phyloP scores from a whole-genome alignment of 2,113 vertebrate species.

The Colinus virginianus region DNA sequence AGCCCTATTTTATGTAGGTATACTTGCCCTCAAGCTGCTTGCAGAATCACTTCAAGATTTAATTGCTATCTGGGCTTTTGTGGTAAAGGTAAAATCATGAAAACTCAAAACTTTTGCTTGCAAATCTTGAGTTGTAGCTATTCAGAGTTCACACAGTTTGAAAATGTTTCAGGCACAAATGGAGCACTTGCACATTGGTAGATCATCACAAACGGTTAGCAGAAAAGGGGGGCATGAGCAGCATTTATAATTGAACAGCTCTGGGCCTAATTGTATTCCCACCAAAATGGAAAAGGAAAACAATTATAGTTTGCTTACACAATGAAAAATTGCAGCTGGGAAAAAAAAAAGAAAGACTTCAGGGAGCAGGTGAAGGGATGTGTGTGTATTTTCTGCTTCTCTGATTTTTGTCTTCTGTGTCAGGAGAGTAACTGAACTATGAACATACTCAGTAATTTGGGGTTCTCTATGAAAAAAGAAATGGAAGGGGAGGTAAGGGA shows the following conservation, averaged over 20 bases:
- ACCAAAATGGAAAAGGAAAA: not conserved
- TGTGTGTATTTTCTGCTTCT: not conserved
- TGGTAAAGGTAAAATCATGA: not conserved
- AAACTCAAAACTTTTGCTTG: not conserved
- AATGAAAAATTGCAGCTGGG: not conserved
- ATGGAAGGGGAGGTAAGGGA: no score
- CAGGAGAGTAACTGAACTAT: not conserved
- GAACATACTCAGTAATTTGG: not conserved
- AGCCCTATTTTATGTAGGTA: not conserved
- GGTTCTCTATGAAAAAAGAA: not conserved
- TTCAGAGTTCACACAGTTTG: not conserved
- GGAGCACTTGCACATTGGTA: not conserved
- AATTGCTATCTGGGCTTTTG: not conserved
- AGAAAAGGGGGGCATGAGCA: not conserved
- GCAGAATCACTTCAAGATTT: not conserved
- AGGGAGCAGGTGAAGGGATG: not conserved
- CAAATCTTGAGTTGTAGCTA: not conserved
- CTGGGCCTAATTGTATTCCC: not conserved
- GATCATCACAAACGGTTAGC: not conserved
- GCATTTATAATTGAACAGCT: not conserved
- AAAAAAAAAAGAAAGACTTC: not conserved
- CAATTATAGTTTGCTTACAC: slow-evolving; percentile 31
- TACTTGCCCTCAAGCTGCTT: not conserved
- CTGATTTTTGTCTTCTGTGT: not conserved
- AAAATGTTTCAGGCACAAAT: not conserved